Base-by-base conservation (phyloP, 2,888 invertebrate genomes). In the Pollenia angustigena region DNA sequence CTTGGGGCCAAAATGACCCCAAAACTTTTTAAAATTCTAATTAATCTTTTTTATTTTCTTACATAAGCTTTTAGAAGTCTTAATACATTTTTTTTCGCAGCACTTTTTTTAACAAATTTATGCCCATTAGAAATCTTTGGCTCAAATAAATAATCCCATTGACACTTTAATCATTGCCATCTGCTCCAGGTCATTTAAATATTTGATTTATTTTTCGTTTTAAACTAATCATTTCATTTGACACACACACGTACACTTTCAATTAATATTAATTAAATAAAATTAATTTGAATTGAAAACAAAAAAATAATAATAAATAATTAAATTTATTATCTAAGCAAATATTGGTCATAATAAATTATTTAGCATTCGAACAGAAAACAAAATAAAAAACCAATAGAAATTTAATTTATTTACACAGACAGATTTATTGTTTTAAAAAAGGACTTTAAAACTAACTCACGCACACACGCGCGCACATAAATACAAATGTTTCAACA, bases 321-420 rank as follows among this genome's bases (percentile, higher is more conserved):
- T 66, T 66, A 14, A 50, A 68, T 80, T 71, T 40, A 56, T 81
- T 64, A 66, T 69, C 46, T 60, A 44, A 6, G 6, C n/a, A 66
- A 81, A 75, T 68, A 23, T 44, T 68, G n/a, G 1, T 4, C 58
- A 68, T 18, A 32, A 74, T 58, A 74, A 66, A 44, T 58, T 74
- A 44, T 66, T 14, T 12, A 23, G 0, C 6, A 74, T 81, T 72
- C 66, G 16, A 42, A 66, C 50, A 81, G 58, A 74, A 56, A 48
- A 46, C 62, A 32, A 72, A 23, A 72, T 64, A 62, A 14, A 9
- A 9, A 71, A 40, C n/a, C 48, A 72, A 54, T 68, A 68, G 50
- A 44, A 56, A 66, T 81, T 42, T 54, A 12, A 50, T 66, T 66
- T 74, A 81, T 58, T 54, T 74, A 42, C 18, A 48, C 18, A 74